phyloP scores from a whole-genome alignment of 2,888 invertebrate genomes.

The Balanococcus diminutus region DNA sequence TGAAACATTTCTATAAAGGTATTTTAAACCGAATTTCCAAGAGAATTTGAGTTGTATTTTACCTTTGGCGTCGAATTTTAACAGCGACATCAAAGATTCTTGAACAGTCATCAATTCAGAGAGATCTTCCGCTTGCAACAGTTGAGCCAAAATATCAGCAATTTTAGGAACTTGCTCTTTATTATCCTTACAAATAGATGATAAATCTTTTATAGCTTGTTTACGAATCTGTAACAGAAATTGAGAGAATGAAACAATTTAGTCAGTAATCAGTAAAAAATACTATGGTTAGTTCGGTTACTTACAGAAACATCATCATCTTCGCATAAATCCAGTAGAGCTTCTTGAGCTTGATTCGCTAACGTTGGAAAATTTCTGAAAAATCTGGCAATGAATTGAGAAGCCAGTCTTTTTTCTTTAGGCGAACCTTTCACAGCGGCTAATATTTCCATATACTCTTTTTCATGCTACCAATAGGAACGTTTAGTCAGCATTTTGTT shows the following conservation, averaged over 20 bases:
- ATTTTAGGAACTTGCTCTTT: slow-evolving; percentile 84
- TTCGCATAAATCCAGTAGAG: slow-evolving; percentile 92
- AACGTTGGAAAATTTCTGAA: slow-evolving; percentile 88
- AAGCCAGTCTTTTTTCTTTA: slow-evolving; percentile 89
- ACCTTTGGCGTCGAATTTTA: slow-evolving; percentile 75
- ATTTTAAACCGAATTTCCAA: not conserved
- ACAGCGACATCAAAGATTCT: slow-evolving; percentile 78
- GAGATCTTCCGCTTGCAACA: slow-evolving; percentile 84
- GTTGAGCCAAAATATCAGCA: slow-evolving; percentile 88
- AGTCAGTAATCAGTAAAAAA: not conserved
- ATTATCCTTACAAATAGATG: slow-evolving; percentile 82
- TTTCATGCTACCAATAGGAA: slow-evolving; percentile 73
- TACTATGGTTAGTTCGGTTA: slow-evolving; percentile 59
- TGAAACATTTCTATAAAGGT: too few relatives aligned
- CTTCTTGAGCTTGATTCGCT: slow-evolving; percentile 86
- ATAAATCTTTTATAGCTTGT: slow-evolving; percentile 91
- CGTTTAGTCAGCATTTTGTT: not conserved
- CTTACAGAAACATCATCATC: slow-evolving; percentile 89
- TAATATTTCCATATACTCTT: slow-evolving; percentile 84
- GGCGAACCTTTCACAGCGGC: slow-evolving; percentile 86
- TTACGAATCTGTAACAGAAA: slow-evolving; percentile 76
- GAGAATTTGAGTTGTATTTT: too few relatives aligned
- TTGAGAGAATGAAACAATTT: slow-evolving; percentile 1
- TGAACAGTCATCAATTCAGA: slow-evolving; percentile 84
- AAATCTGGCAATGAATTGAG: slow-evolving; percentile 94